Conservation (phyloP, 2,797 vertebrate species). For the Perodicticus potto region DNA sequence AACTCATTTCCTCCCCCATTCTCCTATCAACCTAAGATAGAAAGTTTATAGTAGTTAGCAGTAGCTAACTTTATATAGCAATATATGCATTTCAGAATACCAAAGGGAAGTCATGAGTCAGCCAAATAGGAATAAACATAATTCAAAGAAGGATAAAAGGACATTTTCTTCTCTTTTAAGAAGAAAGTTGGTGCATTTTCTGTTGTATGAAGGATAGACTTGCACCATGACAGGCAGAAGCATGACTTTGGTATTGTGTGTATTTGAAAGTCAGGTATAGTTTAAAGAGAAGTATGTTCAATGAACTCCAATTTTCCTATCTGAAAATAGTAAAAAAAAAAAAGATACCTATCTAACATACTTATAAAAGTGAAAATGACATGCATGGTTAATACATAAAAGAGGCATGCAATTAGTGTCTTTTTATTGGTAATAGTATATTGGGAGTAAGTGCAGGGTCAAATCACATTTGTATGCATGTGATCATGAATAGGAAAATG, state of each 20-base stretch:
- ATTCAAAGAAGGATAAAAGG: background rate
- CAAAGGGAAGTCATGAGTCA: background rate
- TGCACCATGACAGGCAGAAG: background rate
- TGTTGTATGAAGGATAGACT: background rate
- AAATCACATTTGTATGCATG: background rate
- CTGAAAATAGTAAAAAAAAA: slow-evolving; percentile 21
- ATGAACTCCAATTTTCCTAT: background rate
- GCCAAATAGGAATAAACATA: background rate
- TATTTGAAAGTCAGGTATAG: background rate
- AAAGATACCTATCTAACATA: background rate
- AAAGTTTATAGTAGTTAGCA: background rate
- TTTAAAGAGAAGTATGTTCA: background rate
- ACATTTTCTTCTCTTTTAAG: background rate
- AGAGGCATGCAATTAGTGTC: background rate
- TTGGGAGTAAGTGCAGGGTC: background rate
- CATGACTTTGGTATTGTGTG: background rate
- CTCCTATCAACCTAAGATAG: background rate
- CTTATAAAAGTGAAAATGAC: background rate
- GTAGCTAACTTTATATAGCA: slow-evolving; percentile 3
- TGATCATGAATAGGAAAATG: background rate
- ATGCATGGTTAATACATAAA: background rate
- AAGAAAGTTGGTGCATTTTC: background rate
- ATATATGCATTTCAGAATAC: background rate
- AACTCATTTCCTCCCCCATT: background rate
- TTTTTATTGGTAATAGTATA: background rate